Conservation (phyloP, 2,113 vertebrate genomes). For the Picathartes gymnocephalus region DNA sequence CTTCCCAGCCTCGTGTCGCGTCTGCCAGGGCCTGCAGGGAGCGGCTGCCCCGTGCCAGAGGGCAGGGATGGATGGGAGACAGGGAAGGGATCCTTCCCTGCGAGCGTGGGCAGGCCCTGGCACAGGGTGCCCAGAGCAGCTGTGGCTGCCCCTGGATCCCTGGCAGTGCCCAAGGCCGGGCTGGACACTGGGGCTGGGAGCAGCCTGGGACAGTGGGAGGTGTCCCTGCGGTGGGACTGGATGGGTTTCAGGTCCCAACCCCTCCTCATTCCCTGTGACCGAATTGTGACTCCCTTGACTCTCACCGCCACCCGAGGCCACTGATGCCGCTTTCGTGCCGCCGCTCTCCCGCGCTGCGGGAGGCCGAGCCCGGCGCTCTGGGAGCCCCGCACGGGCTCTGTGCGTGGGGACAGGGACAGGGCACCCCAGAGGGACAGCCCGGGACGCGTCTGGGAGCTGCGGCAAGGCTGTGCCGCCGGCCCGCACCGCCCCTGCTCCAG, state of each 20-base stretch:
- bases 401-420: neutral
- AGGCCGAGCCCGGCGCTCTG: neutral
- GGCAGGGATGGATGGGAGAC: fast-evolving
- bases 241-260: fast-evolving
- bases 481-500: too few species aligned
- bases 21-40: too few species aligned
- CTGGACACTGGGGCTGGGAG: neutral
- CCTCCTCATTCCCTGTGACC: fast-evolving
- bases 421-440: fast-evolving
- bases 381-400: fast-evolving
- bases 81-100: neutral
- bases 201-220: neutral
- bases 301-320: fast-evolving
- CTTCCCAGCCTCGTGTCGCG: neutral
- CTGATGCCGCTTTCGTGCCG: fast-evolving
- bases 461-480: neutral
- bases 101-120: neutral
- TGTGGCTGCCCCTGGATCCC: neutral
- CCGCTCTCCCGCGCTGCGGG: fast-evolving
- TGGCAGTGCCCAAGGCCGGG: neutral
- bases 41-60: neutral
- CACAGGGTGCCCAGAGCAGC: neutral
- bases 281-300: neutral
- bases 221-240: neutral
- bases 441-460: neutral